These are phyloP conservation scores for Melinopterus prodromus DNA, from an alignment of 2,888 invertebrate genomes.

Conservation along the genomic window DNA sequence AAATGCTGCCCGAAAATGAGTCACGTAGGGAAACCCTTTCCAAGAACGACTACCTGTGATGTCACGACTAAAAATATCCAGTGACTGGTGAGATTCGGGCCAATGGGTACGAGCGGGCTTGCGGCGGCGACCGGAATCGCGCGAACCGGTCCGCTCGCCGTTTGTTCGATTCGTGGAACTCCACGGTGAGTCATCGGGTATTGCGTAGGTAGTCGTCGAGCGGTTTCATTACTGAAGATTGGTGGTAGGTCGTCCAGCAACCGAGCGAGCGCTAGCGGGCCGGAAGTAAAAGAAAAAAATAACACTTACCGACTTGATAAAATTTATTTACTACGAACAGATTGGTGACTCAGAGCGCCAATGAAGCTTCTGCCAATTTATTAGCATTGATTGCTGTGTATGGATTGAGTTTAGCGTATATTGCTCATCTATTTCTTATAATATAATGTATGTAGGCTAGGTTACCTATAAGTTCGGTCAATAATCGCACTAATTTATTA, in stretches of 20 bases:
- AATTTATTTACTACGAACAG: not conserved
- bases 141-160: conserved; percentile 14
- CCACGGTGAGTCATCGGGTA: conserved; percentile 20
- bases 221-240: conserved; percentile 15
- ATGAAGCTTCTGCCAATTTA: not conserved
- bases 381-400: not conserved
- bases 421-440: not conserved
- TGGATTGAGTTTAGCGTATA: not conserved
- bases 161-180: conserved; percentile 7
- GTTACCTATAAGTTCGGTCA: too few relatives aligned
- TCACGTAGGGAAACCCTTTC: conserved; percentile 59
- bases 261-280: not conserved
- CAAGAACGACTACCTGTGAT: conserved; percentile 59
- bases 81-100: conserved; percentile 46
- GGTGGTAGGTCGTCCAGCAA: conserved; percentile 13
- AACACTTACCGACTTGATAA: not conserved
- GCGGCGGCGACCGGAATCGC: not conserved
- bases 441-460: not conserved
- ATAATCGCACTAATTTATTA: too few relatives aligned
- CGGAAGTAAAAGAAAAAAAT: conserved; percentile 14
- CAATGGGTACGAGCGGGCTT: conserved; percentile 34
- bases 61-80: conserved; percentile 59
- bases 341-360: not conserved
- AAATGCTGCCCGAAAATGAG: conserved; percentile 47
- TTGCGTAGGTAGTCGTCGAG: conserved; percentile 20